Evolutionary conservation across 2,797 vertebrate genomes (phyloP), one percentile per base, ranked within the genome.

Genomic region (Dendrocincla fuliginosa): DNA sequence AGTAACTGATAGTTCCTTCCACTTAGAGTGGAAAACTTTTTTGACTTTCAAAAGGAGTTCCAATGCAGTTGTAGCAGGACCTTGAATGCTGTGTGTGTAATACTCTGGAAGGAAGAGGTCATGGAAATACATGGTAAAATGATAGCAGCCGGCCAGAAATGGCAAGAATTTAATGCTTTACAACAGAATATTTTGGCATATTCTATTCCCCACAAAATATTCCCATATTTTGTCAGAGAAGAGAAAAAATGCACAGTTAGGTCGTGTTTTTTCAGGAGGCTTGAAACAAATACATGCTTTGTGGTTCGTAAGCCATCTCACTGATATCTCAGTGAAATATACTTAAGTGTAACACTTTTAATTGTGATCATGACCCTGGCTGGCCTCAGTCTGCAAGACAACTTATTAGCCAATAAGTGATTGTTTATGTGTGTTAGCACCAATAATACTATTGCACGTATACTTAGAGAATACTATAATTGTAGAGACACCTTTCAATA

Each of bases 121-220:
- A n/a, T 63, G 23, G 57, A 88, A 76, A 59, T 46, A 2, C 11
- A 19, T n/a, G 22, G 25, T 46, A 64, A 67, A 84, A 53, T 63
- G 5, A 60, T 17, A 90, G 14, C 46, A 39, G 8, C 13, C 9
- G 39, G 33, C 6, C 30, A 59, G 44, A 65, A 41, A 27, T 28
- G 9, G 25, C 42, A 74, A 77, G 50, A 67, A 79, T 56, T 60
- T 32, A 12, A 25, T 78, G 12, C 4, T 77, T 90, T 63, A 13
- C 17, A 74, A 25, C 7, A 55, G 18, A 19, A 44, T 4, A 27
- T 23, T 84, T 67, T 68, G 10, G 4, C 13, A 67, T 4, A 19
- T 67, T 23, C 49, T 47, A 5, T 10, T 4, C 8, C 3, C 19
- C 0, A 1, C 9, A 35, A 35, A 35, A 35, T 35, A 35, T 35